Conservation (phyloP, 2,888 invertebrate genomes). For the Drosophila crucigera region DNA sequence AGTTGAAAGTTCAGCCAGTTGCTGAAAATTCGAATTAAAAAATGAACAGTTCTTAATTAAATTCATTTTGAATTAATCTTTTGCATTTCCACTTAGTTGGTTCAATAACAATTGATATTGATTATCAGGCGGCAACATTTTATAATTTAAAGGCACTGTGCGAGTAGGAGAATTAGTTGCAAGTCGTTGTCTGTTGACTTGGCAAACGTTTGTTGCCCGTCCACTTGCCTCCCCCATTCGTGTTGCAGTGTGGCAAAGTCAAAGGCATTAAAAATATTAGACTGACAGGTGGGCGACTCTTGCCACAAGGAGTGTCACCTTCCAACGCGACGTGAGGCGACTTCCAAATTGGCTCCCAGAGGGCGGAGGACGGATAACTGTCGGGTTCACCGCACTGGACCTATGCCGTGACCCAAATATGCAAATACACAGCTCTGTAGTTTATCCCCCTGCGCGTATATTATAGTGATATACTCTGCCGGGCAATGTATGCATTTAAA, state of each 20-base stretch:
- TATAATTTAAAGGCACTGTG: conserved; percentile 30
- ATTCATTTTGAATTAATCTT: neutral
- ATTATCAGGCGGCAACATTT: neutral
- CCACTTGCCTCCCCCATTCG: conserved; percentile 38
- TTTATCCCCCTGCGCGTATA: conserved; percentile 11
- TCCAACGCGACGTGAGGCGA: conserved; percentile 49
- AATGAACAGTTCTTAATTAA: neutral
- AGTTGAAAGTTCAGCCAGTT: neutral
- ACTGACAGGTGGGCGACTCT: conserved; percentile 35
- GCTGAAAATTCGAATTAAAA: neutral
- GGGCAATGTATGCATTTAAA: neutral
- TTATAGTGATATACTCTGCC: conserved; percentile 38
- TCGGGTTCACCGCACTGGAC: conserved; percentile 68
- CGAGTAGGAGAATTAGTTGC: conserved; percentile 20
- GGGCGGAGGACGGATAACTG: neutral
- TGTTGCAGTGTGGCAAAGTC: conserved; percentile 43
- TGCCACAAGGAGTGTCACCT: conserved; percentile 74
- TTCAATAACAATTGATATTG: neutral
- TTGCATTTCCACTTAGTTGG: neutral
- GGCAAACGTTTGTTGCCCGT: conserved; percentile 51
- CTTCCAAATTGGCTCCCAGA: conserved; percentile 64
- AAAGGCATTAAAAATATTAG: conserved; percentile 65
- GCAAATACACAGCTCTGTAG: conserved; percentile 19
- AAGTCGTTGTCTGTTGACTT: conserved; percentile 50
- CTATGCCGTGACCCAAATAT: conserved; percentile 22